Evolutionary conservation across 1,140 invertebrate genomes (phyloP), one percentile per base, ranked within the genome.

Genomic region (Saccostrea echinata): DNA sequence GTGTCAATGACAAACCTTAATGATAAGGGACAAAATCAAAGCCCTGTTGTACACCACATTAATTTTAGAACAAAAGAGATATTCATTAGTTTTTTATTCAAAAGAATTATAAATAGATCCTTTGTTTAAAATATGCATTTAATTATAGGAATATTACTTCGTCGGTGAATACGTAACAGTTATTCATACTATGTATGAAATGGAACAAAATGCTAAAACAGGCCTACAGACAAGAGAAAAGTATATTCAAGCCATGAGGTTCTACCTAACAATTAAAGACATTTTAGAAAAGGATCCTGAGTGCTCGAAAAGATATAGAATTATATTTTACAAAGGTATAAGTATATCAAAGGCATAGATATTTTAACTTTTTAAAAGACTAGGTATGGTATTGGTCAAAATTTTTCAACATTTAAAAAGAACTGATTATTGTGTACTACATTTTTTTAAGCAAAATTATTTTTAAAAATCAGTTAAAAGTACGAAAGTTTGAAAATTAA

Each of bases 151-250:
- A 24, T 83, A 83, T 52, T 83, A 24, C 51, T 83, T 83, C 51
- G 81, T 52, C 24, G 81, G 81, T 24, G 81, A 83, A 27, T 83
- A 83, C 24, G 51, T 83, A 6, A 52, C 35, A n/a, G 81, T 55
- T 21, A 83, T 83, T 21, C 81, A 83, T 55, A 83, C 81, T 8
- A 83, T 83, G 81, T 83, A 52, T 53, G 81, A 83, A 51, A 83
- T 83, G 81, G 81, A 83, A n/a, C n/a, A 53, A 13, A 51, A 55
- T 24, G 81, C n/a, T 12, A 53, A n/a, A 1, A 55, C 81, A 6
- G 81, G 81, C 1, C 21, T 83, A 52, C 52, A 51, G n/a, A 83
- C 81, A n/a, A 11, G n/a, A 18, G 43, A 53, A 21, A 83, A 83
- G 33, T 27, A 83, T 4, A 2, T 51, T 1, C 81, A 83, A 30